Percentiles rank a stretch among this genome's conserved stretches.
These are phyloP conservation scores for Genyomyrus donnyi DNA, from an alignment of 2,113 vertebrate genomes.

Conservation along the genomic window DNA sequence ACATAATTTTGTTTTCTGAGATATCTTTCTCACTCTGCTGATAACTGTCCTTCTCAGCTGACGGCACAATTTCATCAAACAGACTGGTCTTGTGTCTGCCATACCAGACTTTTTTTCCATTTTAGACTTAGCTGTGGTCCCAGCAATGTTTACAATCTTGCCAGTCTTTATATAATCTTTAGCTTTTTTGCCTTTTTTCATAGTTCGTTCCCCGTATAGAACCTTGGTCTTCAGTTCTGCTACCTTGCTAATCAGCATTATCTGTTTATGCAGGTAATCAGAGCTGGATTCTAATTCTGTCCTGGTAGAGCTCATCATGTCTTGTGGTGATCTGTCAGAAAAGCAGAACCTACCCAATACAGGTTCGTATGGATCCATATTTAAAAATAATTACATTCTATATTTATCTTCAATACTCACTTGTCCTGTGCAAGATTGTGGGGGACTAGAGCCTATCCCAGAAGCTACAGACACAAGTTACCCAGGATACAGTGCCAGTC, in stretches of 20 bases:
- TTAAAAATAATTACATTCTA: not conserved
- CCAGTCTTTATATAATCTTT: not conserved
- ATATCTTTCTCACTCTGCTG: not conserved
- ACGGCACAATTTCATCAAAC: not conserved
- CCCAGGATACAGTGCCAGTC: not conserved
- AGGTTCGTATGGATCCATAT: not conserved
- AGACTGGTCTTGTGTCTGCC: not conserved
- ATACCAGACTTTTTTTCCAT: not conserved
- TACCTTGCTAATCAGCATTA: not conserved
- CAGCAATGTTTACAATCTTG: not conserved
- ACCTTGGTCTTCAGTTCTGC: not conserved
- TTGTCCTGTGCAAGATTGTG: not conserved
- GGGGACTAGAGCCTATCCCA: not conserved
- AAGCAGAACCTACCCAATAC: not conserved
- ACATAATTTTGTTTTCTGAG: not conserved
- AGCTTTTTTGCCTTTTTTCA: not conserved
- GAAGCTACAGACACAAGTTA: not conserved
- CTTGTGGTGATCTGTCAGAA: not conserved
- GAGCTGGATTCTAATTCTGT: not conserved
- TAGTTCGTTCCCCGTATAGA: not conserved
- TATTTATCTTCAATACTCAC: not conserved
- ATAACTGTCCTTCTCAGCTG: not conserved
- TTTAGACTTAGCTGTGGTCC: not conserved
- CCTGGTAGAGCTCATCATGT: not conserved
- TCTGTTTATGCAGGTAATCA: not conserved